These are phyloP conservation scores for Heliconius congener DNA, from an alignment of 1,140 invertebrate species.

Conservation along the genomic window DNA sequence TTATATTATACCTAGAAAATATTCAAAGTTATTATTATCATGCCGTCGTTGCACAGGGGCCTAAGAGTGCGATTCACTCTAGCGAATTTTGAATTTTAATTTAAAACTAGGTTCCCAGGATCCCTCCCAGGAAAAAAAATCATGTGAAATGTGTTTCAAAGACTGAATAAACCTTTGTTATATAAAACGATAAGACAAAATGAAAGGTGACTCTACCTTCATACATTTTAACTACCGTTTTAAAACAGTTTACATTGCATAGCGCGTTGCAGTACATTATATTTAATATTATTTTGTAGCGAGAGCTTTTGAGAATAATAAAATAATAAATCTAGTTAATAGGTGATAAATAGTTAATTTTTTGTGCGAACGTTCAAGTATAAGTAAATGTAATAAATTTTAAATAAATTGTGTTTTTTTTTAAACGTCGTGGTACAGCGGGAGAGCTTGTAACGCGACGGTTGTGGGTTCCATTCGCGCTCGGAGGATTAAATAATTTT, in stretches of 20 bases:
- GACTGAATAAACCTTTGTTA: too few relatives aligned
- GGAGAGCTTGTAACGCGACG: too few relatives aligned
- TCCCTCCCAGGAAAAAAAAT: neutral
- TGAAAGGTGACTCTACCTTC: neutral
- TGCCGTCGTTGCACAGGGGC: too few relatives aligned
- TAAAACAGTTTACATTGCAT: conserved; percentile 7
- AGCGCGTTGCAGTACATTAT: conserved; percentile 11
- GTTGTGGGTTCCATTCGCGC: too few relatives aligned
- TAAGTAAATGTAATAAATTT: neutral
- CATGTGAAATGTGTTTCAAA: neutral
- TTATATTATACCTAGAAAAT: too few relatives aligned
- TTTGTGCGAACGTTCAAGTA: neutral
- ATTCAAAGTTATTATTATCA: too few relatives aligned
- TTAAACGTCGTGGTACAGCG: neutral
- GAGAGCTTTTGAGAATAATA: conserved; percentile 10
- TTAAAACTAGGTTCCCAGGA: neutral
- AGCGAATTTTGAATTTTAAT: too few relatives aligned
- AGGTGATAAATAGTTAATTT: neutral
- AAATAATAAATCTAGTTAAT: conserved; percentile 10
- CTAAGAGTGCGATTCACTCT: too few relatives aligned
- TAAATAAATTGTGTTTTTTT: neutral
- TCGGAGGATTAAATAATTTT: too few relatives aligned
- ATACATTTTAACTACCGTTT: neutral
- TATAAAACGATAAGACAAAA: neutral
- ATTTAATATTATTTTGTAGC: conserved; percentile 6